Conservation (phyloP, 2,888 invertebrate genomes). For the Morpho achilles region DNA sequence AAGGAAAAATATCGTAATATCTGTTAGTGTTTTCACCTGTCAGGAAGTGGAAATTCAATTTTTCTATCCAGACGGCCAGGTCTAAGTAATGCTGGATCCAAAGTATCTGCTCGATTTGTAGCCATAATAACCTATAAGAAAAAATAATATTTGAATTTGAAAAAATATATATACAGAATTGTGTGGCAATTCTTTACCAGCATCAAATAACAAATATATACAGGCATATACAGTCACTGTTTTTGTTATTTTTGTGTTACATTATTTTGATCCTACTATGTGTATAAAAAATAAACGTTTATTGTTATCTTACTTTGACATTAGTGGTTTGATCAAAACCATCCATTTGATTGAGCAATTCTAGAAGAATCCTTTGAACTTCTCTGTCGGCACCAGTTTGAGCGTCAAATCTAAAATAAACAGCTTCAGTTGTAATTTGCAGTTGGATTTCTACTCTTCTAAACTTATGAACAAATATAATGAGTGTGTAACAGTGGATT, state of each 20-base stretch:
- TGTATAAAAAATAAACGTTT: no score
- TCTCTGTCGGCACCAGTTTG: slow-evolving; percentile 99
- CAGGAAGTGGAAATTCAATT: slow-evolving; percentile 99
- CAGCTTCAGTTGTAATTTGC: not conserved
- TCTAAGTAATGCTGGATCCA: slow-evolving; percentile 97
- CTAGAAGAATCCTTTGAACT: slow-evolving; percentile 97
- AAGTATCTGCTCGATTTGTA: slow-evolving; percentile 97
- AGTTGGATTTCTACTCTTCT: no score
- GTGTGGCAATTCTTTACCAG: no score
- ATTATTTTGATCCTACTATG: no score
- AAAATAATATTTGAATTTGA: no score
- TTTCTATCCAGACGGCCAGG: slow-evolving; percentile 98
- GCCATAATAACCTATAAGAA: slow-evolving; percentile 88
- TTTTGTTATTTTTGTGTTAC: no score
- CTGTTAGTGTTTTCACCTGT: slow-evolving; percentile 68
- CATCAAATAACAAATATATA: no score
- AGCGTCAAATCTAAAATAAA: slow-evolving; percentile 87
- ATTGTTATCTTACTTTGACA: slow-evolving; percentile 86
- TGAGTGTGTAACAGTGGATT: no score
- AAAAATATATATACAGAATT: no score
- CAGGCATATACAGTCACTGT: not conserved
- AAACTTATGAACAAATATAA: no score
- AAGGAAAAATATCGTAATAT: not conserved
- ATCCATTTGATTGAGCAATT: slow-evolving; percentile 99
- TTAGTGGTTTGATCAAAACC: slow-evolving; percentile 99